Conservation (phyloP, 1,140 invertebrate species). For the Megalonaias nervosa region DNA sequence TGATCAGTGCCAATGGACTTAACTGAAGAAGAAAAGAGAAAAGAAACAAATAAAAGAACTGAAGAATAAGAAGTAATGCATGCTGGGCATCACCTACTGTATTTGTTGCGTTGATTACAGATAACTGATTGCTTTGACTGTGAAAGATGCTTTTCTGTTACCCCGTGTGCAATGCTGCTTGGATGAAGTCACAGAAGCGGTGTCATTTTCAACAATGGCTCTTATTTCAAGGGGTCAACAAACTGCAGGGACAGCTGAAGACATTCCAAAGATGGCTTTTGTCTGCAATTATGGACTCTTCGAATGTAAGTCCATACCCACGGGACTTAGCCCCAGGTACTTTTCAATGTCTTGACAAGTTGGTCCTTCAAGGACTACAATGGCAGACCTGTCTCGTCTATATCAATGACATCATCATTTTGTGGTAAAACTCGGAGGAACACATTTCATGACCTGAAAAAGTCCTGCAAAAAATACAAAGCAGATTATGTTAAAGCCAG, state of each 20-base stretch:
- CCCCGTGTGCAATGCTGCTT: constrained; percentile 5
- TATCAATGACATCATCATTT: constrained; percentile 7
- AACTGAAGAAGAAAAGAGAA: constrained; percentile 17
- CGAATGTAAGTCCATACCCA: constrained; percentile 1
- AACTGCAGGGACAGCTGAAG: constrained; percentile 43
- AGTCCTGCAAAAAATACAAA: not conserved
- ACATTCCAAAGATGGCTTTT: constrained; percentile 60
- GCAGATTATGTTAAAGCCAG: constrained; percentile 1
- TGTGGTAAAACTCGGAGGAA: not conserved
- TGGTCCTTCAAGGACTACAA: not conserved
- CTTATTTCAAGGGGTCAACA: constrained; percentile 57
- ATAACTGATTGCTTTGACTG: not conserved
- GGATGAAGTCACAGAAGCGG: constrained; percentile 2
- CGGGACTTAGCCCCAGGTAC: not conserved
- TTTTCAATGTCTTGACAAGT: constrained; percentile 4
- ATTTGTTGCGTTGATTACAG: constrained; percentile 16
- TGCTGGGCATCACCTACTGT: constrained; percentile 13
- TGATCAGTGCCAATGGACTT: constrained; percentile 5
- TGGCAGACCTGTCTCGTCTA: constrained; percentile 7
- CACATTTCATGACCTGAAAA: not conserved
- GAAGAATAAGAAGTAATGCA: constrained; percentile 7
- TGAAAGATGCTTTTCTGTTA: constrained; percentile 2
- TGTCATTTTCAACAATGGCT: not conserved
- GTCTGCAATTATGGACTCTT: constrained; percentile 2
- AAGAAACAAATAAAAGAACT: constrained; percentile 16